Conservation (phyloP, 2,888 invertebrate species). For the Nymphalis c-album region DNA sequence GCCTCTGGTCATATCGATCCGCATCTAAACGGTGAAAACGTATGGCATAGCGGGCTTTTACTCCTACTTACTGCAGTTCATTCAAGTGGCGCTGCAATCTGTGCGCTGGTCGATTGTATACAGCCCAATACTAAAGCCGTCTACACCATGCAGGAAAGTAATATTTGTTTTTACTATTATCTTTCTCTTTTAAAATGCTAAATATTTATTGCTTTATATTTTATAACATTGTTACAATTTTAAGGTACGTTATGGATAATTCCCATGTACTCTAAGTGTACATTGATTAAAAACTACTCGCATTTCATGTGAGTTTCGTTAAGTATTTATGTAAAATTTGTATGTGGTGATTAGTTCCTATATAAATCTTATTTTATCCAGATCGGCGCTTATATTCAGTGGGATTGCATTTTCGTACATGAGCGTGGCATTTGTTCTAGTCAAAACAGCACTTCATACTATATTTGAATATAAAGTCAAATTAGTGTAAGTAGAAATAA, state of each 20-base stretch:
- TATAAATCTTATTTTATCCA: conserved; percentile 40
- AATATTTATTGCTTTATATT: not conserved
- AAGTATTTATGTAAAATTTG: not conserved
- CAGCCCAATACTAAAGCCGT: conserved; percentile 47
- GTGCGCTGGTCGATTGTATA: conserved; percentile 58
- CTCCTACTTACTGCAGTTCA: conserved; percentile 55
- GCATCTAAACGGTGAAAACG: conserved; percentile 60
- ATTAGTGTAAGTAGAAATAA: conserved; percentile 59
- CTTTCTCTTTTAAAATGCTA: not conserved
- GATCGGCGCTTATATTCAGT: conserved; percentile 62
- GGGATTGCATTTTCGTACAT: conserved; percentile 66
- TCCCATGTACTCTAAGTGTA: conserved; percentile 72
- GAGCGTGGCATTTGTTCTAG: conserved; percentile 56
- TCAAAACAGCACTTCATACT: conserved; percentile 68
- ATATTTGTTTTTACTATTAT: conserved; percentile 17
- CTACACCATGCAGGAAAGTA: conserved; percentile 58
- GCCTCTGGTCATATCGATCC: conserved; percentile 72
- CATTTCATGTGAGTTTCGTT: conserved; percentile 60
- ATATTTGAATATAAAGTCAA: conserved; percentile 73
- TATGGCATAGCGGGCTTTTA: conserved; percentile 64
- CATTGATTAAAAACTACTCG: conserved; percentile 55
- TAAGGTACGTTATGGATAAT: conserved; percentile 69
- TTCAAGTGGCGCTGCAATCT: conserved; percentile 56
- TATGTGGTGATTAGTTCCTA: not conserved
- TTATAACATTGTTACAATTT: conserved; percentile 14